Base-by-base conservation (phyloP, 2,113 vertebrate genomes). In the Pygoscelis adeliae region DNA sequence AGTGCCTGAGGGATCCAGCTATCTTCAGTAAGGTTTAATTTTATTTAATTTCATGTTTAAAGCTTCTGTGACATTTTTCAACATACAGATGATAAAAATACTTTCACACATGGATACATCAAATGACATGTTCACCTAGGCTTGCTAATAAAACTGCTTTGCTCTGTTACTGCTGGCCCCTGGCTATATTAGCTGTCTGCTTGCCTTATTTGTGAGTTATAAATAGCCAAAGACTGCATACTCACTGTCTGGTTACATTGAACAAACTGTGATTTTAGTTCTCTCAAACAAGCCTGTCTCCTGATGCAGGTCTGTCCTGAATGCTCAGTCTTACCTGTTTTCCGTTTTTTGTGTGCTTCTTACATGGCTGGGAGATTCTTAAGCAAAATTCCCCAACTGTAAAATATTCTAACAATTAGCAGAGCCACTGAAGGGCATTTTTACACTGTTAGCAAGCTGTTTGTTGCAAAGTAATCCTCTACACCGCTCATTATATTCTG, bases 121-220 rank as follows among this genome's bases (percentile, higher is more conserved):
- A 80, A 91, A 79, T 58, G 91, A 53, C 91, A 76, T 65, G 92
- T 96, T 94, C 94, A 97, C 96, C 95, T 88, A 90, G 88, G 93
- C 86, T 94, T 85, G 90, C 93, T 96, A 88, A 93, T 93, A 92
- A 96, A 96, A 77, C 92, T 59, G 46, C 78, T 22, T 81, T 90
- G 90, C 95, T 95, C 87, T 90, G 81, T 85, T 96, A 40, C 89
- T 85, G 95, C 87, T 90, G 87, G 94, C 97, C 92, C 72, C 66
- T 92, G 94, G 96, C 97, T 96, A 63, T 72, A 87, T 89, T 83
- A 92, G 92, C 92, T 96, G 96, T 95, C 97, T 93, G 88, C 83
- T 95, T 47, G 82, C 83, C 83, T 94, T 97, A 96, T 92, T 97
- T 94, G 90, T 74, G 95, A 93, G 95, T 95, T 98, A 98, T 96